A percentile compares a stretch with the other conserved stretches of the same genome.
Conservation (phyloP, 2,797 vertebrate species). For the Crenuchus spilurus region DNA sequence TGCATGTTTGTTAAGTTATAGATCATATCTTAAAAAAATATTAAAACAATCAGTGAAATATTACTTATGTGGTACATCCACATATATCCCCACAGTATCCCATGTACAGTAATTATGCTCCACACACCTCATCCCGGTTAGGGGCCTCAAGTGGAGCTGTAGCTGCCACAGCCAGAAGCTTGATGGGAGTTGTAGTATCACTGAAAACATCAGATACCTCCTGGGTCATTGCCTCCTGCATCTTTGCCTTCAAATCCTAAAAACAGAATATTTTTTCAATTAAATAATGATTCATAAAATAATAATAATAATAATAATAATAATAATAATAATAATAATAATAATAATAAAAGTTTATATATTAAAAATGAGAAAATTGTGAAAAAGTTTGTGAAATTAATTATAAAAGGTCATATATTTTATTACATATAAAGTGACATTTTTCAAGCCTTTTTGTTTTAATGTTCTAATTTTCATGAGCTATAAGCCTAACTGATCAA, state of each 20-base stretch:
- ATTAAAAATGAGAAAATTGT: too few relatives aligned
- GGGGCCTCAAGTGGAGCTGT: slow-evolving; percentile 92
- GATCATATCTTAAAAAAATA: neutral
- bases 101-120: neutral
- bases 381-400: too few relatives aligned
- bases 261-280: slow-evolving; percentile 42
- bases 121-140: slow-evolving; percentile 88
- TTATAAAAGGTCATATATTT: too few relatives aligned
- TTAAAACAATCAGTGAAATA: neutral
- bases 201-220: slow-evolving; percentile 98
- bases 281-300: too few relatives aligned
- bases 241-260: slow-evolving; percentile 92
- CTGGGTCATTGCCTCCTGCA: slow-evolving; percentile 99
- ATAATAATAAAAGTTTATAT: too few relatives aligned
- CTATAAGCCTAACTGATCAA: too few relatives aligned
- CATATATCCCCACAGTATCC: neutral
- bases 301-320: too few relatives aligned
- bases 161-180: slow-evolving; percentile 93
- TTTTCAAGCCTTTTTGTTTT: too few relatives aligned
- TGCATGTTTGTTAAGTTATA: neutral
- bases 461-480: too few relatives aligned
- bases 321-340: too few relatives aligned
- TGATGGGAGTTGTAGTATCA: slow-evolving; percentile 97
- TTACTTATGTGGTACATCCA: neutral
- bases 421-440: too few relatives aligned